These are phyloP conservation scores for Hydrotaea diabolus DNA, from an alignment of 2,888 invertebrate species.

Conservation along the genomic window DNA sequence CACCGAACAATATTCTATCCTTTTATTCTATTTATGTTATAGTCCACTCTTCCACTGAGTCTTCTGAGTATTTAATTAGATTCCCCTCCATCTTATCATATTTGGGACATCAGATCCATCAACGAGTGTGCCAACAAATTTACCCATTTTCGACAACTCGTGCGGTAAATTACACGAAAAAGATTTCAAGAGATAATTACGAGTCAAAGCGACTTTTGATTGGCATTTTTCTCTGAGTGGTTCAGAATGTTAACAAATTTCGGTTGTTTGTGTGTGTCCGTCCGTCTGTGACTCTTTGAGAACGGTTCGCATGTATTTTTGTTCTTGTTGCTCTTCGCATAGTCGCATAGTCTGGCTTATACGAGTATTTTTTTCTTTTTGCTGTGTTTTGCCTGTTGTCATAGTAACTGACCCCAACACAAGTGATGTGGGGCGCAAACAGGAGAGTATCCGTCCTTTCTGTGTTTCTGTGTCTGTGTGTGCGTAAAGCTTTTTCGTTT, in stretches of 20 bases:
- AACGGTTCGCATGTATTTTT: neutral
- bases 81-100: neutral
- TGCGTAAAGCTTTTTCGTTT: neutral
- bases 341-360: no score
- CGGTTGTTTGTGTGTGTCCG: neutral
- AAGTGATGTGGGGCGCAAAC: neutral
- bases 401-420: conserved; percentile 4
- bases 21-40: neutral
- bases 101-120: neutral
- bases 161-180: neutral
- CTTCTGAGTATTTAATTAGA: neutral
- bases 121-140: neutral
- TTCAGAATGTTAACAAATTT: neutral
- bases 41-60: neutral
- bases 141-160: neutral
- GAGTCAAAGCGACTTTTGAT: neutral
- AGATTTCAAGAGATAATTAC: neutral
- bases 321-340: neutral
- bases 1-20: neutral
- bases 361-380: no score
- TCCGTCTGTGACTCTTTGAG: neutral
- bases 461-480: neutral
- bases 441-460: neutral
- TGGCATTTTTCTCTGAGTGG: conserved; percentile 11
- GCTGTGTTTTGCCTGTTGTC: neutral